Conservation (phyloP, 2,888 invertebrate genomes). For the Ellobium chinense region DNA sequence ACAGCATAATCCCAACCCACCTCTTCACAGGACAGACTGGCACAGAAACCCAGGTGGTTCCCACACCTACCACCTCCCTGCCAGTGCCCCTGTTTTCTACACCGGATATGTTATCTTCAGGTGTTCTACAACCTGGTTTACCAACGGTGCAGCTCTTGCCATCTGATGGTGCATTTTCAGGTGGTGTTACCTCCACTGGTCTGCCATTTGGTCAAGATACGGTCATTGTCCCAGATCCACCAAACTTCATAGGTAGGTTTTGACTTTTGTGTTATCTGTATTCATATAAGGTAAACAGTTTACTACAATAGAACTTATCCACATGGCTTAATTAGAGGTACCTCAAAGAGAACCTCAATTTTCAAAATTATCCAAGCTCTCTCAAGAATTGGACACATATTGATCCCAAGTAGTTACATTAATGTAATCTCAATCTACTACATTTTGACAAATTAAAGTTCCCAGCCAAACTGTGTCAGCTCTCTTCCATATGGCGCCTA, state of each 20-base stretch:
- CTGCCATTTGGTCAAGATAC: background rate
- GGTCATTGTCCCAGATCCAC: background rate
- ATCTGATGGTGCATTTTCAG: background rate
- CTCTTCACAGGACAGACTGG: background rate
- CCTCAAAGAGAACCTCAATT: too few species aligned
- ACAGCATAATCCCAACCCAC: constrained; percentile 13
- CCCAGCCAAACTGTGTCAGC: too few species aligned
- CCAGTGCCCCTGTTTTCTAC: constrained; percentile 5
- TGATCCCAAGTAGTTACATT: too few species aligned
- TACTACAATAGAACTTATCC: too few species aligned
- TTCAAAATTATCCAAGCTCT: background rate
- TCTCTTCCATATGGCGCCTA: too few species aligned
- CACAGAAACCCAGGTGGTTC: background rate
- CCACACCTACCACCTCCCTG: background rate
- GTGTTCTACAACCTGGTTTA: background rate
- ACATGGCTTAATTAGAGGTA: too few species aligned
- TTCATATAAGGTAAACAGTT: too few species aligned
- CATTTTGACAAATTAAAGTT: too few species aligned
- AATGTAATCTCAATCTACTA: too few species aligned
- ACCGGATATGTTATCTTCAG: constrained; percentile 3
- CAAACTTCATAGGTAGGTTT: background rate
- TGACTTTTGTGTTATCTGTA: too few species aligned
- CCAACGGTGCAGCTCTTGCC: background rate
- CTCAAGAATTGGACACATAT: too few species aligned
- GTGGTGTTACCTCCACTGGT: background rate